phyloP scores from a whole-genome alignment of 1,140 invertebrate genomes.

The Laodelphax striatellus region DNA sequence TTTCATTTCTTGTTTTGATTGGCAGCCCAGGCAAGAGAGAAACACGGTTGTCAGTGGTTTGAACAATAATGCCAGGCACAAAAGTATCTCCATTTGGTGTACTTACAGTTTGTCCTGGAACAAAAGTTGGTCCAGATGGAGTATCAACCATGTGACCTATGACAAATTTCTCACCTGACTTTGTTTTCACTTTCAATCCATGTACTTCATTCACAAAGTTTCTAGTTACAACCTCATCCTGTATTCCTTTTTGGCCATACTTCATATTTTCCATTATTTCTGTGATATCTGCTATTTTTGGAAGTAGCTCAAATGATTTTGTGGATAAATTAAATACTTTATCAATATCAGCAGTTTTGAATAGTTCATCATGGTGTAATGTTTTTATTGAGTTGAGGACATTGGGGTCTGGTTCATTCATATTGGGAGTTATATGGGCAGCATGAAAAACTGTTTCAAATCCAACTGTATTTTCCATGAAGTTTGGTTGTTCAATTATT shows the following conservation, averaged over 20 bases:
- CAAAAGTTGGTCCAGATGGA: conserved; percentile 34
- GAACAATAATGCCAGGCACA: conserved; percentile 59
- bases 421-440: conserved; percentile 44
- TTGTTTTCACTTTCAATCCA: conserved; percentile 49
- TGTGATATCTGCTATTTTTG: conserved; percentile 46
- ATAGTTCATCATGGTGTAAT: conserved; percentile 39
- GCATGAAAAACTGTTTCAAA: conserved; percentile 48
- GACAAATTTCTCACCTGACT: conserved; percentile 40
- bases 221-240: conserved; percentile 36
- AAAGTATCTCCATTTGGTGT: conserved; percentile 53
- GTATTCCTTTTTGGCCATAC: no score
- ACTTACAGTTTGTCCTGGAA: conserved; percentile 55
- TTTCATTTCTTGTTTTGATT: conserved; percentile 46
- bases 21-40: conserved; percentile 54
- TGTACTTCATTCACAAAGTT: conserved; percentile 43
- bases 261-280: conserved; percentile 46
- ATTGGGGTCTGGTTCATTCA: conserved; percentile 36
- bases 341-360: conserved; percentile 42
- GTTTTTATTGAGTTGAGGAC: conserved; percentile 30
- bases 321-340: conserved; percentile 39
- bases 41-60: conserved; percentile 46
- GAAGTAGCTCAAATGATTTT: conserved; percentile 39
- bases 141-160: conserved; percentile 37
- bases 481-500: conserved; percentile 28
- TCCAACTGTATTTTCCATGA: conserved; percentile 38